phyloP scores from a whole-genome alignment of 2,888 invertebrate genomes.

The Busseola fusca region DNA sequence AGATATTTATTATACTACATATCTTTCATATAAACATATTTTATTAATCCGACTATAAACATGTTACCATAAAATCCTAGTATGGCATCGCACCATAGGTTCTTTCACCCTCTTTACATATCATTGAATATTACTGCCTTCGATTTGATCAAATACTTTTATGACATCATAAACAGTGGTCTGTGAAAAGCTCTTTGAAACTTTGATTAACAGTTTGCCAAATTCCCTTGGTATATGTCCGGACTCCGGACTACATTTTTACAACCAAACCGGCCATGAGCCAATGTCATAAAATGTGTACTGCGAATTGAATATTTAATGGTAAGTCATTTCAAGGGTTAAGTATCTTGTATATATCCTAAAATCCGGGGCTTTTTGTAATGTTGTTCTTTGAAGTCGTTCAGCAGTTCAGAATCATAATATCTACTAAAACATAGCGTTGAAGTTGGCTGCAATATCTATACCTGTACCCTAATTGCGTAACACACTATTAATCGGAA shows the following conservation, averaged over 20 bases:
- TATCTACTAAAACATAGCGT: too few species aligned
- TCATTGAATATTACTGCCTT: conserved; percentile 16
- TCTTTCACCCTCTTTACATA: conserved; percentile 12
- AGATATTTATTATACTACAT: neutral
- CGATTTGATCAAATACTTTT: conserved; percentile 30
- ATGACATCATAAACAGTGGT: conserved; percentile 38
- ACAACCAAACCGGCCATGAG: conserved; percentile 13
- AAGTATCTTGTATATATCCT: neutral
- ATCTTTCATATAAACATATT: neutral
- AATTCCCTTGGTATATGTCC: conserved; percentile 1
- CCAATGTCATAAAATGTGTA: conserved; percentile 22
- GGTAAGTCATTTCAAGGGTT: conserved; percentile 9
- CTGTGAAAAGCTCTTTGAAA: conserved; percentile 20
- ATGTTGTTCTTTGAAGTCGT: neutral
- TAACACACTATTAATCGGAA: too few species aligned
- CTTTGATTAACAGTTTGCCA: conserved; percentile 31
- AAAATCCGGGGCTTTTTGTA: neutral
- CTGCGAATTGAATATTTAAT: conserved; percentile 33
- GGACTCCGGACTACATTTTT: conserved; percentile 16
- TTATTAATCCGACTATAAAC: conserved; percentile 9
- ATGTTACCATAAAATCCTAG: neutral
- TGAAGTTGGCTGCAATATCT: too few species aligned
- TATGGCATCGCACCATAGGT: neutral
- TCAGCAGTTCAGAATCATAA: neutral
- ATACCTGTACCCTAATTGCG: too few species aligned